phyloP scores from a whole-genome alignment of 2,888 invertebrate species.

The Drosophila helvetica region DNA sequence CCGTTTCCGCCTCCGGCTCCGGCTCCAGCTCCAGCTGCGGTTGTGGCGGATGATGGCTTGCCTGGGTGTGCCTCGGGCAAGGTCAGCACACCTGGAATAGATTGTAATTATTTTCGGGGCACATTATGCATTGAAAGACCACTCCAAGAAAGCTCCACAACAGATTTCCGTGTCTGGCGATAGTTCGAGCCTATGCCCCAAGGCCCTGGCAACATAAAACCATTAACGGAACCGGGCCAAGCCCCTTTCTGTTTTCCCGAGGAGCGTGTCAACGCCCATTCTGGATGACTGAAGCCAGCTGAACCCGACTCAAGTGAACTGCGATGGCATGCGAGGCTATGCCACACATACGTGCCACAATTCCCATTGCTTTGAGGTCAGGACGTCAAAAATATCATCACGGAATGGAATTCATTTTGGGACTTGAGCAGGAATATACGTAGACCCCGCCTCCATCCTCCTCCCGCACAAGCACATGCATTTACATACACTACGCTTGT shows the following conservation, averaged over 20 bases:
- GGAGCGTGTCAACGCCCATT: slow-evolving; percentile 70
- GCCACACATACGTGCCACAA: slow-evolving; percentile 10
- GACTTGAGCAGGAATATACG: slow-evolving; percentile 35
- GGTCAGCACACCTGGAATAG: slow-evolving; percentile 49
- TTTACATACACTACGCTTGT: slow-evolving; percentile 6
- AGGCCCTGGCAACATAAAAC: slow-evolving; percentile 66
- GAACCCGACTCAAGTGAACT: slow-evolving; percentile 10
- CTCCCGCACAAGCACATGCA: slow-evolving; percentile 19
- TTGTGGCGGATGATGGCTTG: slow-evolving; percentile 25
- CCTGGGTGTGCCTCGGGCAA: slow-evolving; percentile 44
- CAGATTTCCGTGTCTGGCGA: slow-evolving; percentile 61
- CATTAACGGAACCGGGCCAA: slow-evolving; percentile 72
- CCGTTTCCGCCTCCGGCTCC: slow-evolving; percentile 13
- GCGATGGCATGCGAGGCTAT: slow-evolving; percentile 20
- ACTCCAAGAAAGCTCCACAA: slow-evolving; percentile 35
- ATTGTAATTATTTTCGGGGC: slow-evolving; percentile 55
- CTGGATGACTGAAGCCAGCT: slow-evolving; percentile 16
- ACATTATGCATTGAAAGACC: slow-evolving; percentile 68
- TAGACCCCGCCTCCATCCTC: neutral
- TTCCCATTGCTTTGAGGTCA: slow-evolving; percentile 48
- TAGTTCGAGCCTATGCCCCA: slow-evolving; percentile 41
- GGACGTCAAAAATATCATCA: slow-evolving; percentile 40
- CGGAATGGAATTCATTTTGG: slow-evolving; percentile 61
- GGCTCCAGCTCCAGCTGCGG: slow-evolving; percentile 22
- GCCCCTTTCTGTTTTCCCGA: slow-evolving; percentile 40